Base-by-base conservation (phyloP, 1,140 invertebrate species). In the Hypothenemus hampei region DNA sequence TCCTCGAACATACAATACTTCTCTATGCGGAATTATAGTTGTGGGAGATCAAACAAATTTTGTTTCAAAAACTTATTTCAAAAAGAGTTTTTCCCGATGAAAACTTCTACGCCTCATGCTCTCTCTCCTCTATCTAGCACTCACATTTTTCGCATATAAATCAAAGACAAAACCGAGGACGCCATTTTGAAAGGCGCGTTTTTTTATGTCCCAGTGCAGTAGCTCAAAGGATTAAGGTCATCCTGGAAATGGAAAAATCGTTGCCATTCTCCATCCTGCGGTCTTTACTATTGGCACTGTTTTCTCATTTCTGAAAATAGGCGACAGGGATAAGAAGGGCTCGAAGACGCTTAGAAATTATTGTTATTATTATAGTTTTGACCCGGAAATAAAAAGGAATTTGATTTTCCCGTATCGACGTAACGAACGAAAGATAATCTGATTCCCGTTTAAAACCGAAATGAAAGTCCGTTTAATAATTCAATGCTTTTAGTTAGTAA, bases 271-370 rank as follows among this genome's bases (percentile, higher is more conserved):
- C 40, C 26, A 54, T 54, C 29, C 40, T 45, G 45, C 33, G 36
- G 43, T 39, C 31, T 26, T 56, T 48, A 13, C 54, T 49, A 49
- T 48, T 56, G 54, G 54, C 54, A 56, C 41, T 56, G 54, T 56
- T 56, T 56, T 56, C 54, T 56, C 54, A 56, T 56, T 56, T 56
- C 54, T 55, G 52, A 23, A 55, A 48, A 48, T 48, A 47, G 45
- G 35, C 52, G 29, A 21, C 43, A 20, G 31, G 52, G 43, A 48
- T 47, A 55, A 48, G 37, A 55, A 55, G 43, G 40, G 33, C n/a
- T 33, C 43, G 36, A 29, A 41, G 45, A 48, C 33, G 45, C 54
- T 49, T 49, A 56, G 37, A 49, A 56, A 56, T 56, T 56, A 56
- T 56, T 41, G 45, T 49, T 45, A 46, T 41, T 37, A 35, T 49